Base-by-base conservation (phyloP, 2,113 vertebrate genomes). In the Nothoprocta perdicaria region DNA sequence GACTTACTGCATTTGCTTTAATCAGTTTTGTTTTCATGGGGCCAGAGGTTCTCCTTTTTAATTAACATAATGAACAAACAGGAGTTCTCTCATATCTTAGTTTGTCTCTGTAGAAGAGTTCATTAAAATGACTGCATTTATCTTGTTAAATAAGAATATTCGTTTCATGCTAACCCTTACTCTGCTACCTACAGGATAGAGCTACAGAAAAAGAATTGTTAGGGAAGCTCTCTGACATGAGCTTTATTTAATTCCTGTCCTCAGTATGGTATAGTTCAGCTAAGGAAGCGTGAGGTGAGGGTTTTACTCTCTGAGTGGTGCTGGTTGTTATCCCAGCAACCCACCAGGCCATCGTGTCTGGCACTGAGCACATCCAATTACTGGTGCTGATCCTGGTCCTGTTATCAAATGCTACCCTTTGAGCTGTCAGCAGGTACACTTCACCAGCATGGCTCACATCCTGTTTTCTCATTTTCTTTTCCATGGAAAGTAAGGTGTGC, bases 31-130 rank as follows among this genome's bases (percentile, higher is more conserved):
- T 95, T 97, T 97, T 96, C 83, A 90, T 35, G 94, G 68, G 45
- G 40, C 38, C 80, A 88, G 89, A 92, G 68, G 75, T 93, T 29
- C 11, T 78, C 57, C 53, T 95, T 97, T 95, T 88, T 58, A 96
- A 96, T 97, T 96, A 97, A 48, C 84, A 88, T 94, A 95, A 97
- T 88, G 95, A 97, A 88, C 82, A 97, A 96, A 95, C 80, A 89
- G 63, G 65, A 94, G 31, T 95, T 91, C 88, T 94, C 48, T 87
- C 71, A 66, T 84, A 72, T 96, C 82, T 94, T 92, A 69, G 50
- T 94, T 94, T 97, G 86, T 94, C 67, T 95, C 57, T 80, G 40
- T 67, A 74, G 80, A 95, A 88, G 41, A 26, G 40, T 91, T 97
- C 90, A 96, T 96, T 96, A 96, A 95, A 97, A 81, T 95, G 57